These are phyloP conservation scores for Lasioglossum pauxillum DNA, from an alignment of 2,888 invertebrate species.

Conservation along the genomic window DNA sequence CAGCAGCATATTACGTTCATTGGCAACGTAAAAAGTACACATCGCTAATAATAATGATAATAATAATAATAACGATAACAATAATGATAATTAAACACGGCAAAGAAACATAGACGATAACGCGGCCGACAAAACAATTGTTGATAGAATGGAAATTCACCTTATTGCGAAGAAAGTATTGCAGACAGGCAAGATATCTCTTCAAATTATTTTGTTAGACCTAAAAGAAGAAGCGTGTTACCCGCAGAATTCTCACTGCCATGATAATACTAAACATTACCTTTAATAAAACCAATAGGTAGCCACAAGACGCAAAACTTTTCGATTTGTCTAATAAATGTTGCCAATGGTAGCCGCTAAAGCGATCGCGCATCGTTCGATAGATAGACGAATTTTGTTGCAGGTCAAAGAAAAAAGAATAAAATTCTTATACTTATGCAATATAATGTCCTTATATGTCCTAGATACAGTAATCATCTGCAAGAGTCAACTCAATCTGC, in stretches of 20 bases:
- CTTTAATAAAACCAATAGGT: constrained; percentile 33
- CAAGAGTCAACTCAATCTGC: constrained; percentile 56
- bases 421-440: constrained; percentile 56
- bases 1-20: constrained; percentile 31
- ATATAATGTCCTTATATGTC: constrained; percentile 60
- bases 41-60: not conserved
- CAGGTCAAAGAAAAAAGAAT: constrained; percentile 57
- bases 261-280: constrained; percentile 24
- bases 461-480: constrained; percentile 62
- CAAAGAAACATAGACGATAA: constrained; percentile 16
- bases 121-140: constrained; percentile 24
- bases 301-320: constrained; percentile 20
- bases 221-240: constrained; percentile 75
- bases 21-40: constrained; percentile 44
- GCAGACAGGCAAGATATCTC: constrained; percentile 70
- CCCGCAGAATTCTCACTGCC: constrained; percentile 49
- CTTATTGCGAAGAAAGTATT: constrained; percentile 65
- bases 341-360: constrained; percentile 41
- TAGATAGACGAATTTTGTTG: constrained; percentile 35
- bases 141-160: constrained; percentile 57
- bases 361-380: constrained; percentile 2
- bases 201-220: constrained; percentile 81
- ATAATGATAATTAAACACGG: constrained; percentile 25
- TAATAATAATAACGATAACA: constrained; percentile 1
- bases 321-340: constrained; percentile 17